phyloP scores from a whole-genome alignment of 1,140 invertebrate species.

The Drosophila ogumai region DNA sequence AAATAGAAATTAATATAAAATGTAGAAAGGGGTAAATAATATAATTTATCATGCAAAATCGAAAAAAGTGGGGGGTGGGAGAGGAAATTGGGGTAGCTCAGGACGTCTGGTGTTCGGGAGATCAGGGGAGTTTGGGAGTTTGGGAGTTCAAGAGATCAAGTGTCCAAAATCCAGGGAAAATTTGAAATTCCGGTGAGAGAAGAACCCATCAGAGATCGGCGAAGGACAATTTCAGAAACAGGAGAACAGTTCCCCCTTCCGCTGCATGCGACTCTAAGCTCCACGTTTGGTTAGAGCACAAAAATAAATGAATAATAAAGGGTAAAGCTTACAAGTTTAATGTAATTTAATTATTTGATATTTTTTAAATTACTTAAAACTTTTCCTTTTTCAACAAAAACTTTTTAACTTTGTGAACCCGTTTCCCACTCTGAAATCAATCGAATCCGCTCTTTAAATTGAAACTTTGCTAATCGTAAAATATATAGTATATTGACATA shows the following conservation, averaged over 20 bases:
- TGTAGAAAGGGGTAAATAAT: slow-evolving; percentile 1
- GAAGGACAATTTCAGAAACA: not conserved
- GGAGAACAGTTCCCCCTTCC: slow-evolving; percentile 8
- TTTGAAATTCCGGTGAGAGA: not conserved
- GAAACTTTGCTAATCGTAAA: too few species aligned
- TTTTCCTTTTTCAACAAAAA: too few species aligned
- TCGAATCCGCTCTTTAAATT: too few species aligned
- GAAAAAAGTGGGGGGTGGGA: not conserved
- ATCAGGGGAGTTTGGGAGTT: not conserved
- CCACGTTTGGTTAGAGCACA: not conserved
- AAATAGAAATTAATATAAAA: too few species aligned
- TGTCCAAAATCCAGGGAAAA: not conserved
- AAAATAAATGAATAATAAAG: not conserved
- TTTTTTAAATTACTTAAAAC: not conserved
- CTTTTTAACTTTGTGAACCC: too few species aligned
- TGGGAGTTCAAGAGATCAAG: not conserved
- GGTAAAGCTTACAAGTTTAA: too few species aligned
- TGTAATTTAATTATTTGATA: not conserved
- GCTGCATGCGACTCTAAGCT: not conserved
- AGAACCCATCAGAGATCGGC: slow-evolving; percentile 3
- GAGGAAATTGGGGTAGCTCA: not conserved
- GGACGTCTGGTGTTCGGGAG: not conserved
- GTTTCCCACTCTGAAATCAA: too few species aligned
- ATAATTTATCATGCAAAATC: slow-evolving; percentile 27
- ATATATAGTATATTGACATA: too few species aligned